Evolutionary conservation across 1,140 invertebrate species (phyloP), one percentile per base, ranked within the genome.

Genomic region (Orius insidiosus): DNA sequence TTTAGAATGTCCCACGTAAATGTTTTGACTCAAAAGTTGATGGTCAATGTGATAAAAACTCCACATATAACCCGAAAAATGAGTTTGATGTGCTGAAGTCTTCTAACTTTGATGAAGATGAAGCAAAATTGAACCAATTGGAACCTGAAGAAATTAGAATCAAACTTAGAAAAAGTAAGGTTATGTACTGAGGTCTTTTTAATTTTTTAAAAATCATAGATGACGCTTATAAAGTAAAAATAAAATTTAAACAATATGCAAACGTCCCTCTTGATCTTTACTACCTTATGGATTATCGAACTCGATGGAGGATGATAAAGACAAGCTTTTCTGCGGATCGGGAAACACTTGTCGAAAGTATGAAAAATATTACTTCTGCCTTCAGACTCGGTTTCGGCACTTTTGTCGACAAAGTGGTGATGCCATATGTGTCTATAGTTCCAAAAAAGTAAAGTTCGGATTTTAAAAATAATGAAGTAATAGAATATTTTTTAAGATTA

Each of bases 331-430:
- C n/a, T 11, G 67, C 71, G 24, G n/a, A 68, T 95, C 13, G 89
- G 88, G 16, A 71, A 78, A 59, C 77, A 37, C 68, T 95, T 9
- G 86, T 85, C 15, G 70, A 75, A 53, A 80, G 74, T 37, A 87
- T 89, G 85, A 75, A 70, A 51, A 78, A 78, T 50, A 80, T 98
- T 45, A 98, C 95, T 0, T 84, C 78, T 10, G 89, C 97, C 58
- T 97, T 98, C 64, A 71, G 79, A 37, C 72, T 97, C 19, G 95
- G 95, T 38, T 98, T 98, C 64, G 95, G 95, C 15, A 95, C 90
- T 32, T 99, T 98, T 68, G 93, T 98, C 1, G 95, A 99, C 60
- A 99, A 99, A 73, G 82, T 92, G 43, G 83, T 94, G 1, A 92
- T 95, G 83, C 94, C 94, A 10, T 98, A 93, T 62, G 86, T 85